Evolutionary conservation across 2,797 vertebrate species (phyloP), one percentile per base, ranked within the genome.

Genomic region (Pterois miles): DNA sequence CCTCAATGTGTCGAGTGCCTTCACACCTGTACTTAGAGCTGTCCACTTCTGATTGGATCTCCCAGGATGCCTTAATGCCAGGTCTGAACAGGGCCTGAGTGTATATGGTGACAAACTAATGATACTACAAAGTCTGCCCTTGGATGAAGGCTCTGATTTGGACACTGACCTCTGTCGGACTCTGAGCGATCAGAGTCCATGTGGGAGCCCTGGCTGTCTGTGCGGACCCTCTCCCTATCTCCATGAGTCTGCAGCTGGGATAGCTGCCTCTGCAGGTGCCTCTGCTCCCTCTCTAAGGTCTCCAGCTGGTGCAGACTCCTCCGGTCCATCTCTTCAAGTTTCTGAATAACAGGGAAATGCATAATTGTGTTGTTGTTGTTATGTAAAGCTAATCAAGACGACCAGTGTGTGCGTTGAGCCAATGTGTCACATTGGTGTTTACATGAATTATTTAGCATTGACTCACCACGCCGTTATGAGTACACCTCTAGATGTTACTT

Each of bases 261-360:
- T 85, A 99, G 95, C 92, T 98, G 96, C 93, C 98, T 96, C 94
- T 97, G 98, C 87, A 99, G 93, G 94, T 98, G 98, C 74, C 98
- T 96, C 91, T 98, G 98, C 92, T 99, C 97, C 86, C 98, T 92
- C 93, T 99, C 98, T 94, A 99, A 92, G 74, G 92, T 97, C 79
- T 99, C 98, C 89, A 99, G 96, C 94, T 98, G 97, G 94, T 99
- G 97, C 79, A 97, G 96, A 93, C 98, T 97, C 94, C 95, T 98
- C 71, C 97, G 96, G 76, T 99, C 97, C 31, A 89, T 84, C 83
- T 99, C 98, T 96, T 99, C 98, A 96, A 99, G 97, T 98, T 99
- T 99, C 98, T 99, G 89, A 71, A 65, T 10, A 38, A 66, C 40
- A 69, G 29, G 12, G 4, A 29, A 31, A 53, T 4, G 2, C 6